Base-by-base conservation (phyloP, 2,113 vertebrate species). In the Pleuronectes platessa region DNA sequence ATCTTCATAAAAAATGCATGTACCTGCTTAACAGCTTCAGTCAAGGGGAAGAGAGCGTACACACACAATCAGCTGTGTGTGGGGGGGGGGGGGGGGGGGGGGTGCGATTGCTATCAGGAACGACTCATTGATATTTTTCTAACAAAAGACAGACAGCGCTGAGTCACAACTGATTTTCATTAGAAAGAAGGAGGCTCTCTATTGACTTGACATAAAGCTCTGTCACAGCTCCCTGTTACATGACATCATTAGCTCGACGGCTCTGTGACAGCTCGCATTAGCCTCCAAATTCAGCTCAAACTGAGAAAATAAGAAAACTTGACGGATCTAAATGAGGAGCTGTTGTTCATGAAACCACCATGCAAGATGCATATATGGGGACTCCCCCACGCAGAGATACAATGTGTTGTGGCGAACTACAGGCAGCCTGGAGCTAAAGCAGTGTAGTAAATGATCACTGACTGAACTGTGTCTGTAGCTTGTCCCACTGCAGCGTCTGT, bases 1-100 rank as follows among this genome's bases (percentile, higher is more conserved):
- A 35, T 0, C 56, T 89, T 70, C 64, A 81, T 85, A 3, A 76
- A 83, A 17, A 51, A 76, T 85, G 1, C 42, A 87, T 65, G 66
- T 3, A 37, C 24, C 49, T 79, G 47, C 47, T 26, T 37, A 61
- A 76, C 13, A 70, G 74, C 63, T 56, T 31, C 60, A n/a, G 49
- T 18, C 63, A 20, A 17, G 53, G n/a, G 40, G 20, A 60, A 12
- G 31, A 9, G 12, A 49, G 23, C 62, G 56, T 26, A 54, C 4
- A 42, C 40, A 42, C 40, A 42, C 45, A 12, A 47, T 15, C 47
- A 49, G 47, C 14, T 18, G 13, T 35, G 7, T 53, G 6, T 24
- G 18, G n/a, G n/a, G n/a, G n/a, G n/a, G n/a, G n/a, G n/a, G n/a
- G n/a, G n/a, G n/a, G n/a, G n/a, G n/a, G n/a, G n/a, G n/a, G n/a